phyloP scores from a whole-genome alignment of 2,113 vertebrate species.

The Falcunculus frontatus region DNA sequence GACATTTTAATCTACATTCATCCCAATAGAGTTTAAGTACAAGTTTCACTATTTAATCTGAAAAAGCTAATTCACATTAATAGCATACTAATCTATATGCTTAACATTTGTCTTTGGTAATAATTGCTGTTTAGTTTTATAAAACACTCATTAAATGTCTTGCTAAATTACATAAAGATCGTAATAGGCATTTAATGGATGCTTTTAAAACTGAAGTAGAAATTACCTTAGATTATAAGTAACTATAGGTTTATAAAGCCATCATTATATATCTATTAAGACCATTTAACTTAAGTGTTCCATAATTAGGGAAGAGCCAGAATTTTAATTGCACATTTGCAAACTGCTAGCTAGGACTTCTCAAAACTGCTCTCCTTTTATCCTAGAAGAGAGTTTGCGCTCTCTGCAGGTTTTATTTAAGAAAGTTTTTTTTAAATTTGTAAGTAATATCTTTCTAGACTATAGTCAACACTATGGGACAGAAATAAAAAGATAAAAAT shows the following conservation, averaged over 20 bases:
- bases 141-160: slow-evolving; percentile 68
- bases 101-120: slow-evolving; percentile 67
- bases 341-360: slow-evolving; percentile 62
- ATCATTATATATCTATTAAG: slow-evolving; percentile 77
- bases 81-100: slow-evolving; percentile 34
- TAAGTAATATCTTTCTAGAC: neutral
- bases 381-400: neutral
- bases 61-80: slow-evolving; percentile 44
- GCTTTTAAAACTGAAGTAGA: slow-evolving; percentile 65
- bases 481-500: neutral
- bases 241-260: slow-evolving; percentile 69
- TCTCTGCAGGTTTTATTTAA: neutral
- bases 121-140: slow-evolving; percentile 68
- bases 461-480: neutral
- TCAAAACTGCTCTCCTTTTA: slow-evolving; percentile 54
- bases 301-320: slow-evolving; percentile 68
- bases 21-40: neutral
- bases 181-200: slow-evolving; percentile 70
- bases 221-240: slow-evolving; percentile 72
- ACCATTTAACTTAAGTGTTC: slow-evolving; percentile 73
- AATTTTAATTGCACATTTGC: slow-evolving; percentile 76
- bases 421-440: neutral
- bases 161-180: slow-evolving; percentile 71
- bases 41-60: slow-evolving; percentile 43
- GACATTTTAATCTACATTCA: neutral